Evolutionary conservation across 2,888 invertebrate species (phyloP).

Genomic region (Platycheirus rosarum): DNA sequence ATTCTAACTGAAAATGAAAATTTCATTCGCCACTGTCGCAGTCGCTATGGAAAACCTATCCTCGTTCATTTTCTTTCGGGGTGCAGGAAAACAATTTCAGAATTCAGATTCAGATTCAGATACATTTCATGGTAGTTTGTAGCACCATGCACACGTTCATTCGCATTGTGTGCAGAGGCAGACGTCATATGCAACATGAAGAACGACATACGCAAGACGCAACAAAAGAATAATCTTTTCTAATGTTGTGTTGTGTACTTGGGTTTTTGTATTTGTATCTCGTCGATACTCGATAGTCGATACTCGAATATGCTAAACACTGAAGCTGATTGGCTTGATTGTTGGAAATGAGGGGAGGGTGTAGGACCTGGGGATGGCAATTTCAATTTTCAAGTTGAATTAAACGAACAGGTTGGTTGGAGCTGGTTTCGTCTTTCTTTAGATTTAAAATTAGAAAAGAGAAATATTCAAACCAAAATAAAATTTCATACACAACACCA

Average conservation of each 20-base stretch:
- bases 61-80: constrained; percentile 73
- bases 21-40: constrained; percentile 62
- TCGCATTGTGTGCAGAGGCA: constrained; percentile 25
- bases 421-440: too few relatives aligned
- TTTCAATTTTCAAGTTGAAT: too few relatives aligned
- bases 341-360: too few relatives aligned
- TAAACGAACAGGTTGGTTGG: neutral
- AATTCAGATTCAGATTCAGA: constrained; percentile 56
- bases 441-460: too few relatives aligned
- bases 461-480: too few relatives aligned
- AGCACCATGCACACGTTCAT: constrained; percentile 11
- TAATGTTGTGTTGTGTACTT: constrained; percentile 15
- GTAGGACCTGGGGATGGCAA: too few relatives aligned
- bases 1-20: constrained; percentile 80
- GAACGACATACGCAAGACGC: constrained; percentile 49
- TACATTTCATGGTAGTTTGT: constrained; percentile 46
- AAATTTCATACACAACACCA: too few relatives aligned
- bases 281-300: constrained; percentile 20
- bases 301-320: neutral
- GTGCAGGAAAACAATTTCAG: constrained; percentile 62
- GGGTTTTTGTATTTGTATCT: constrained; percentile 12
- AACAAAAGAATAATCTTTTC: constrained; percentile 35
- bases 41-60: constrained; percentile 75
- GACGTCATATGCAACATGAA: constrained; percentile 48
- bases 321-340: too few relatives aligned